A percentile compares a stretch with the other conserved stretches of the same genome.
These are phyloP conservation scores for Galbula dea DNA, from an alignment of 2,113 vertebrate genomes.

Conservation along the genomic window DNA sequence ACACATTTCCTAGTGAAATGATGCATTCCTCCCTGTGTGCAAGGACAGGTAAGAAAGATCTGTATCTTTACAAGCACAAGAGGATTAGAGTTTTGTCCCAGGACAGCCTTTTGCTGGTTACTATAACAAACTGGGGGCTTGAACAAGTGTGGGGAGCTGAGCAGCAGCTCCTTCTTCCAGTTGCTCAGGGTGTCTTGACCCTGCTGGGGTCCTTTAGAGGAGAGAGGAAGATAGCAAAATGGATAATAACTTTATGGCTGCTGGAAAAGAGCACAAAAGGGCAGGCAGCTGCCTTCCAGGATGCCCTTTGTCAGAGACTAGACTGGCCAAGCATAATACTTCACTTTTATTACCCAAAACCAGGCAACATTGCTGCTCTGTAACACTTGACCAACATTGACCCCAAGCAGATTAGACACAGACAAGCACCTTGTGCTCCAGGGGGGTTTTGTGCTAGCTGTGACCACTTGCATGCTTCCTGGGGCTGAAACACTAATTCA, in stretches of 20 bases:
- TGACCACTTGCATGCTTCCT: rapidly evolving
- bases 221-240: not conserved
- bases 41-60: not conserved
- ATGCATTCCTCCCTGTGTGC: not conserved
- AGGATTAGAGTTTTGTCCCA: not conserved
- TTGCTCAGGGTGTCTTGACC: rapidly evolving
- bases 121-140: not conserved
- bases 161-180: not conserved
- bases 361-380: rapidly evolving
- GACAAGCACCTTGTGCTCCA: not conserved
- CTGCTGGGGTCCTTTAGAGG: not conserved
- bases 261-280: rapidly evolving
- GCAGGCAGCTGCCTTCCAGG: not conserved
- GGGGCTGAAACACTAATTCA: rapidly evolving
- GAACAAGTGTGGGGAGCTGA: rapidly evolving
- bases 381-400: not conserved
- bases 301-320: not conserved
- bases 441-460: rapidly evolving
- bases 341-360: not conserved
- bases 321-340: not conserved
- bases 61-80: rapidly evolving
- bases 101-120: not conserved
- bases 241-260: not conserved
- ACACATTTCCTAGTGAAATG: no score
- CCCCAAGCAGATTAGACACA: not conserved